A percentile compares a stretch with the other conserved stretches of the same genome.
Evolutionary conservation across 1,140 invertebrate species (phyloP).

Genomic region (Parapsyche elsis): DNA sequence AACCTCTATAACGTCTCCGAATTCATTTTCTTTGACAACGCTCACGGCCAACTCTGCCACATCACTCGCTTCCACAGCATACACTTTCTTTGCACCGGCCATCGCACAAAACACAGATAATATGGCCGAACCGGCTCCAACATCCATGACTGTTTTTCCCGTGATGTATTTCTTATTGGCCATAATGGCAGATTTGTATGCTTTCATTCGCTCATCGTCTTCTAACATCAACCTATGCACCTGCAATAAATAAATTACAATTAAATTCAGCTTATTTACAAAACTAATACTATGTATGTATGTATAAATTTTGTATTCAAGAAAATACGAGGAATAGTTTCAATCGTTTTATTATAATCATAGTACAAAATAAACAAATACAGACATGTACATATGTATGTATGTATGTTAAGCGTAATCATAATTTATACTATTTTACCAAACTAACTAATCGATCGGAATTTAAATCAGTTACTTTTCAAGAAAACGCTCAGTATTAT

Average conservation of each 20-base stretch:
- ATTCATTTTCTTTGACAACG: conserved; percentile 80
- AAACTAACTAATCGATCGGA: too few species aligned
- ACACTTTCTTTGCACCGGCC: conserved; percentile 92
- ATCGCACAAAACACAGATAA: conserved; percentile 96
- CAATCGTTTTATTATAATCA: neutral
- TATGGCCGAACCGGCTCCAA: conserved; percentile 97
- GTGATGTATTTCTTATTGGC: conserved; percentile 74
- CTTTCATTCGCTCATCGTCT: conserved; percentile 83
- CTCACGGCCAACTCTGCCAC: conserved; percentile 88
- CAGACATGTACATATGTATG: too few species aligned
- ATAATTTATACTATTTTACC: too few species aligned
- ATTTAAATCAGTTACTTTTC: too few species aligned
- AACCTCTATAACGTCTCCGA: conserved; percentile 70
- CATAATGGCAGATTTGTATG: conserved; percentile 86
- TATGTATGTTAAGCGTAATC: too few species aligned
- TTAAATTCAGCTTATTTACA: neutral
- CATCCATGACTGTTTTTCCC: conserved; percentile 89
- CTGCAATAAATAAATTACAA: conserved; percentile 62
- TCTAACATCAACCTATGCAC: conserved; percentile 82
- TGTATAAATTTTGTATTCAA: neutral
- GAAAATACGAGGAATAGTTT: neutral
- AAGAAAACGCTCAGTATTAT: too few species aligned
- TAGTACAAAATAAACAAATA: too few species aligned
- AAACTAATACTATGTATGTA: neutral
- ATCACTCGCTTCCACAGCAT: conserved; percentile 93